Conservation (phyloP, 1,140 invertebrate species). For the Saccostrea echinata region DNA sequence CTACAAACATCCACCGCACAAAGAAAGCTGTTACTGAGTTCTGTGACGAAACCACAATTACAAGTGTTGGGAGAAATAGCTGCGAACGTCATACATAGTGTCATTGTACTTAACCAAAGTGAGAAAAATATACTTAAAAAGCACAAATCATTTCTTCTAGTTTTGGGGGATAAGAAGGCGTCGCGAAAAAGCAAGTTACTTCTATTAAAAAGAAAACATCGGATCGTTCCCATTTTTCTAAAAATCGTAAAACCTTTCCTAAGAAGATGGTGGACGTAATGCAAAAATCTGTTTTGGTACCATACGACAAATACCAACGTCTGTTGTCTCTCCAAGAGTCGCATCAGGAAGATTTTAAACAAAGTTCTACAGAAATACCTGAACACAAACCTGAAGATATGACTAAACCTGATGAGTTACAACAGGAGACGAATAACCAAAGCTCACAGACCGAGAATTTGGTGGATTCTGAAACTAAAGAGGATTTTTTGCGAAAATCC, state of each 20-base stretch:
- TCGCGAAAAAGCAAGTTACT: not conserved
- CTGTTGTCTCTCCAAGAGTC: not conserved
- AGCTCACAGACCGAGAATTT: not conserved
- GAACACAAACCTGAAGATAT: too few relatives aligned
- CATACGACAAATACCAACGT: not conserved
- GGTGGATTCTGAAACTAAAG: not conserved
- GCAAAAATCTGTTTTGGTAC: not conserved
- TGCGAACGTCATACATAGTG: slow-evolving; percentile 3
- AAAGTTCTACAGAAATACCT: too few relatives aligned
- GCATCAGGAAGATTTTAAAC: not conserved
- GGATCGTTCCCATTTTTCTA: not conserved
- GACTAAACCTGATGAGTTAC: too few relatives aligned
- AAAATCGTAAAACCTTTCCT: not conserved
- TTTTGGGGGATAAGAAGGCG: slow-evolving; percentile 10
- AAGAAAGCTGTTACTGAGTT: not conserved
- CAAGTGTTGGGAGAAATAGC: slow-evolving; percentile 35
- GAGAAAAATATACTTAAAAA: slow-evolving; percentile 3
- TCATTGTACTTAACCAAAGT: not conserved
- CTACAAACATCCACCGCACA: not conserved
- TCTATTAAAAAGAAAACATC: not conserved
- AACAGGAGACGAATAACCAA: not conserved
- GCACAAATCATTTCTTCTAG: not conserved
- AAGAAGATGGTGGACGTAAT: too few relatives aligned
- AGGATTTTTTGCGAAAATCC: not conserved
- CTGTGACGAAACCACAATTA: not conserved